Evolutionary conservation across 2,888 invertebrate species (phyloP), one percentile per base, ranked within the genome.

Genomic region (Himalopsyche japonica): DNA sequence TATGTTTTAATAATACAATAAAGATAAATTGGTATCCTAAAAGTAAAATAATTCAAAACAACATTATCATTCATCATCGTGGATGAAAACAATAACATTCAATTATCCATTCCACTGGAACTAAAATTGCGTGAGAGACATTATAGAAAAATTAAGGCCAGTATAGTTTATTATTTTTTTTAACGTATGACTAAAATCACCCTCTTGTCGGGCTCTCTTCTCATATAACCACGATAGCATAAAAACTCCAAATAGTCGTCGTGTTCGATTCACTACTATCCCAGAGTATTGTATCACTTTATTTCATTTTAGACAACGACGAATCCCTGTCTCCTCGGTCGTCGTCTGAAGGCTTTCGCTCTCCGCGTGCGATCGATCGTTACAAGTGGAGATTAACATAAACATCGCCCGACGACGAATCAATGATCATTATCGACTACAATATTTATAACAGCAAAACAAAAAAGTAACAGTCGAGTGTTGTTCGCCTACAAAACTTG

Each of bases 401-500:
- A 77, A 77, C 37, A 37, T 7, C n/a, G 77, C 70, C 27, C 20
- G 27, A 27, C 70, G 30, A 30, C 70, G 15, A 70, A 70, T 70
- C 70, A 70, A 70, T 27, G 79, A 27, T 47, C 79, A 79, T 79
- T n/a, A 79, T 47, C 47, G 81, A 76, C 76, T 43, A 27, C 30
- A 27, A 20, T 47, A 76, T 76, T 27, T 47, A 47, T 78, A 81
- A 37, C 83, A 85, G 80, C 85, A 84, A 82, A 79, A 83, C 49
- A 82, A 80, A 78, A 70, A 81, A 81, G 70, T 80, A 85, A 79
- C 81, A 84, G 77, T 84, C 47, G 79, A 77, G 86, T 85, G 85
- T 83, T 85, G 85, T 83, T 85, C 34, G 84, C 82, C 85, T 85
- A 86, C 83, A 47, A 82, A 83, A 86, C 43, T 81, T 86, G 85